Conservation (phyloP, 2,888 invertebrate species). For the Latheticus oryzae region DNA sequence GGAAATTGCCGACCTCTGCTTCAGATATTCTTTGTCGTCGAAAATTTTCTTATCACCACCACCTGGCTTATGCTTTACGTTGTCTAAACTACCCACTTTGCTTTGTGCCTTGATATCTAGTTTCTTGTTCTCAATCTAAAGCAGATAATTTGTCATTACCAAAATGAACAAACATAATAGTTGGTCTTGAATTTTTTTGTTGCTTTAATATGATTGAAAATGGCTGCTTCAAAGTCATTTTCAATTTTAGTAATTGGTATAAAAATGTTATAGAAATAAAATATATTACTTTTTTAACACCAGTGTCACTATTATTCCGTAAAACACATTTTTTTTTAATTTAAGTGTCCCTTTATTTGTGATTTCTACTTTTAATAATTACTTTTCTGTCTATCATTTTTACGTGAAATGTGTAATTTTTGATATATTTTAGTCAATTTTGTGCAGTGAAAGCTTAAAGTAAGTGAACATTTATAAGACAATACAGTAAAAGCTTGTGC, state of each 20-base stretch:
- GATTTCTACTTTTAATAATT: no score
- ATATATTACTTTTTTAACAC: no score
- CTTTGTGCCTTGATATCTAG: constrained; percentile 92
- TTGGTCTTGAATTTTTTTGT: no score
- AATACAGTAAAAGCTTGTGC: constrained; percentile 33
- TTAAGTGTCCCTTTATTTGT: no score
- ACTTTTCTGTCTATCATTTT: not conserved
- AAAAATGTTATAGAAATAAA: no score
- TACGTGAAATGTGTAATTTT: constrained; percentile 19
- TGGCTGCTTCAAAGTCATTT: no score
- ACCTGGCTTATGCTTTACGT: constrained; percentile 90
- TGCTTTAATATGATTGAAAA: no score
- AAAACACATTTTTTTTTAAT: no score
- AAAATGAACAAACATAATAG: no score
- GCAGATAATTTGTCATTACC: no score
- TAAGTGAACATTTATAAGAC: constrained; percentile 22
- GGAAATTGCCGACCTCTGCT: constrained; percentile 73
- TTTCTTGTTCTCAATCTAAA: constrained; percentile 88
- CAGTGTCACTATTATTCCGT: no score
- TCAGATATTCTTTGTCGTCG: constrained; percentile 91
- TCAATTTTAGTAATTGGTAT: no score
- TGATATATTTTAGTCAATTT: constrained; percentile 10
- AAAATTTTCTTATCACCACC: constrained; percentile 95
- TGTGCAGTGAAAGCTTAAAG: constrained; percentile 33
- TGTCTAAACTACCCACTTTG: constrained; percentile 92